Percentiles rank a stretch among this genome's conserved stretches.
These are phyloP conservation scores for Acholoe squamosa DNA, from an alignment of 2,888 invertebrate genomes.

Conservation along the genomic window DNA sequence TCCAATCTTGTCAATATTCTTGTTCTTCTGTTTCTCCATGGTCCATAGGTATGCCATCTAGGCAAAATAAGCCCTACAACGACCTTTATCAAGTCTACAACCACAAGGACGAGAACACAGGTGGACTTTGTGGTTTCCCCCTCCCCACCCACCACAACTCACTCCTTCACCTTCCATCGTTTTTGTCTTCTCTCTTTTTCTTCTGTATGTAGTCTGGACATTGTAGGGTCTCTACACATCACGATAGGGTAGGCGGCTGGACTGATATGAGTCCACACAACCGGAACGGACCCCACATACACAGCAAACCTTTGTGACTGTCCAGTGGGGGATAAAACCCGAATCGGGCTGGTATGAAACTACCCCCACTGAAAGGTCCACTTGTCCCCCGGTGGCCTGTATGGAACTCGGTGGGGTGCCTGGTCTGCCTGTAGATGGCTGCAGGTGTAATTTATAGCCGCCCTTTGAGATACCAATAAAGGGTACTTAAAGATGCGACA, in stretches of 20 bases:
- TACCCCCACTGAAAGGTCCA: not conserved
- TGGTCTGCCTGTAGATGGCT: not conserved
- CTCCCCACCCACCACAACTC: too few relatives aligned
- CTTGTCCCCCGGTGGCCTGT: not conserved
- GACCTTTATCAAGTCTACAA: too few relatives aligned
- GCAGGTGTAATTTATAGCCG: constrained; percentile 9
- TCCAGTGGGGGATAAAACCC: constrained; percentile 10
- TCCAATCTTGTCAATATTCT: too few relatives aligned
- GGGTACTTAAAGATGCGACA: not conserved
- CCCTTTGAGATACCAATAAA: constrained; percentile 28
- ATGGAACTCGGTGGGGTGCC: not conserved
- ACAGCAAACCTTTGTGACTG: constrained; percentile 12
- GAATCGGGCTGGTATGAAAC: constrained; percentile 16
- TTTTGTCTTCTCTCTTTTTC: too few relatives aligned
- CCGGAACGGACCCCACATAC: not conserved
- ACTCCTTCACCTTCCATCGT: too few relatives aligned
- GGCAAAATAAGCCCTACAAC: too few relatives aligned
- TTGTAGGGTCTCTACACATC: too few relatives aligned
- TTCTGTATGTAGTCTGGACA: too few relatives aligned
- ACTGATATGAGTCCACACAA: not conserved
- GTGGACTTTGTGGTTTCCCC: too few relatives aligned
- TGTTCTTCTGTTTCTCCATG: too few relatives aligned
- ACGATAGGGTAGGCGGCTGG: not conserved
- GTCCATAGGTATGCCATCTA: too few relatives aligned
- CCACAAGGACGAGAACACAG: too few relatives aligned